Evolutionary conservation across 2,888 invertebrate species (phyloP).

Genomic region (Ernsta delagoae): DNA sequence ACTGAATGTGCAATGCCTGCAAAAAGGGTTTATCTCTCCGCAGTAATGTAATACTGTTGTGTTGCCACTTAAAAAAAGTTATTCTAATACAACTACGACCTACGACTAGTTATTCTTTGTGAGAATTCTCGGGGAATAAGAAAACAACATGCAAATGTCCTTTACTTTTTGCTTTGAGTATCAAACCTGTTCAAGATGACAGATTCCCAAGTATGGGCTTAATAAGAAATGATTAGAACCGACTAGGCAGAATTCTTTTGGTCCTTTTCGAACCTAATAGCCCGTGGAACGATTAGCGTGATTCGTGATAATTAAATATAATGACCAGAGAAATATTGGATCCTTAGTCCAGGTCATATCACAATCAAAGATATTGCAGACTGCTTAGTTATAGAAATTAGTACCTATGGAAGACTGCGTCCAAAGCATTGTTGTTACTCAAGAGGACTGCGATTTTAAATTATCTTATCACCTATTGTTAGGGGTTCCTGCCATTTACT

Average conservation of each 20-base stretch:
- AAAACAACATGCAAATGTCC: slow-evolving; percentile 35
- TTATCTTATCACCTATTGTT: no score
- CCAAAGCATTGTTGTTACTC: no score
- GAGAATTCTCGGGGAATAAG: slow-evolving; percentile 29
- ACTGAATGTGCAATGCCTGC: slow-evolving; percentile 5
- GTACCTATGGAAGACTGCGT: no score
- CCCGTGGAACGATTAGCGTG: slow-evolving; percentile 3
- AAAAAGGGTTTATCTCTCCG: slow-evolving; percentile 10
- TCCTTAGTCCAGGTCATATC: no score
- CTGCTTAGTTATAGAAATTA: no score
- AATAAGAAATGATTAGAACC: slow-evolving; percentile 36
- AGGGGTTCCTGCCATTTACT: no score
- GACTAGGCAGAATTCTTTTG: slow-evolving; percentile 21
- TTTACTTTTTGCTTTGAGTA: background rate
- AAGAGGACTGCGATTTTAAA: no score
- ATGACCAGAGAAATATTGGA: background rate
- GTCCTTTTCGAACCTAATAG: slow-evolving; percentile 16
- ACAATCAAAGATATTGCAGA: no score
- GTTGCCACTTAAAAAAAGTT: slow-evolving; percentile 13
- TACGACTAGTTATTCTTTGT: slow-evolving; percentile 16
- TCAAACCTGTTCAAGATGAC: slow-evolving; percentile 35
- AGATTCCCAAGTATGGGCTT: slow-evolving; percentile 34
- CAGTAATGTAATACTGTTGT: slow-evolving; percentile 17
- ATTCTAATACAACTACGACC: slow-evolving; percentile 13
- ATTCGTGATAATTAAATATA: background rate